Base-by-base conservation (phyloP, 2,797 vertebrate genomes). In the Hyperoplus immaculatus region DNA sequence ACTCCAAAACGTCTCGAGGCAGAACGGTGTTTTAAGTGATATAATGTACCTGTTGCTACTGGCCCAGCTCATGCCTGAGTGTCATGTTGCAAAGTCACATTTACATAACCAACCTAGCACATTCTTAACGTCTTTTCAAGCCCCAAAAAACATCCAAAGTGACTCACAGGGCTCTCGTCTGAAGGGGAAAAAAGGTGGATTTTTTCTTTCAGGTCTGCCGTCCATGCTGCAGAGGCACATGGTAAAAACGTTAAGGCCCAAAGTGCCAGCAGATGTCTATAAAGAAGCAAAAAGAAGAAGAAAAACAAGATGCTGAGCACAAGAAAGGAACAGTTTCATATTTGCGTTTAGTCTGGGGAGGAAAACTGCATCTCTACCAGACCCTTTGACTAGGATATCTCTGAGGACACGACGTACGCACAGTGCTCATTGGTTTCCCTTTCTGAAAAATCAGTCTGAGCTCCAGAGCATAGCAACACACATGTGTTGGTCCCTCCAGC, bases 221-320 rank as follows among this genome's bases (percentile, higher is more conserved):
- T 47, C 74, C 72, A 29, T 71, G 72, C 84, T 80, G 77, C 58
- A 62, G 69, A 71, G 83, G 77, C 83, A 86, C 83, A 88, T 93
- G 93, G 87, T 89, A 87, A 92, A 93, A 67, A 62, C 84, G 80
- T 94, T 92, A 88, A 2, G 56, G 72, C 50, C 49, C 55, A 89
- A 89, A 91, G 86, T 90, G 86, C 84, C 90, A 87, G 87, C 88
- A 92, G 87, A 92, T 91, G 84, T 88, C 88, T 84, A 88, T 93
- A 81, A 88, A 29, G 29, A 92, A 90, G 71, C 70, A 57, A 12
- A 46, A 5, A 78, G 82, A 72, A 76, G 43, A 47, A 39, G 8
- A 65, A 83, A 50, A 18, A 61, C 47, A 68, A 72, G 51, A 80
- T 76, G 75, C 81, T 49, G 60, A 75, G 78, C 72, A 68, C 81